Evolutionary conservation across 1,140 invertebrate genomes (phyloP).

Genomic region (Rhizoglyphus robini): DNA sequence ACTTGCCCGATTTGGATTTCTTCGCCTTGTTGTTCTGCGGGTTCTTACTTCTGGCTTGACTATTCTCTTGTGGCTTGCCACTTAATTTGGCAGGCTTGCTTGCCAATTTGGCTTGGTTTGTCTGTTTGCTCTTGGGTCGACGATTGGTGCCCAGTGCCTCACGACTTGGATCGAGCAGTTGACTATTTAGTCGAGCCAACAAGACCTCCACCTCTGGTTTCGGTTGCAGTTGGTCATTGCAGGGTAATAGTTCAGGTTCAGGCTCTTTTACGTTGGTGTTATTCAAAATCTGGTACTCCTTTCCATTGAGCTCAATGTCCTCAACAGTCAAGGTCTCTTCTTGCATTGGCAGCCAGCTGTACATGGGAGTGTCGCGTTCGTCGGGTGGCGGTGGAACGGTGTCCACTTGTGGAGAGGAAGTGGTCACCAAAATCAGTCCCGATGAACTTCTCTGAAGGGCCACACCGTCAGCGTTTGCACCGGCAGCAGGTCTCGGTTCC

Average conservation of each 20-base stretch:
- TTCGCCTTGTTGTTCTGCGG: neutral
- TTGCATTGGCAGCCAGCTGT: neutral
- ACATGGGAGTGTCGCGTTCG: neutral
- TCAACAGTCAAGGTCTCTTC: neutral
- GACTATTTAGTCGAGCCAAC: neutral
- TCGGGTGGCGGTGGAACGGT: constrained; percentile 4
- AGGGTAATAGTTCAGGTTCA: neutral
- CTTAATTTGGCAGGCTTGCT: neutral
- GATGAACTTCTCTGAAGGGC: neutral
- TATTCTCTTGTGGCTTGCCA: neutral
- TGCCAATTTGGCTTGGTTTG: neutral
- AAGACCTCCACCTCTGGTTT: neutral
- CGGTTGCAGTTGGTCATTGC: neutral
- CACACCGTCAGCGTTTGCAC: neutral
- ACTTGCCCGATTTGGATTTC: neutral
- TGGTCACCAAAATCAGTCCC: neutral
- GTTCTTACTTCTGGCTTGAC: neutral
- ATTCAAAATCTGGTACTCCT: neutral
- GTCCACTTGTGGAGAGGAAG: neutral
- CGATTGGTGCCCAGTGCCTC: neutral
- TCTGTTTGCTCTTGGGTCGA: neutral
- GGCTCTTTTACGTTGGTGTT: neutral
- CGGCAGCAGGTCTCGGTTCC: neutral
- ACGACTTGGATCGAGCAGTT: neutral
- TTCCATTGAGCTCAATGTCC: neutral